Evolutionary conservation across 2,797 vertebrate species (phyloP).

Genomic region (Myiothlypis chrysogaster): DNA sequence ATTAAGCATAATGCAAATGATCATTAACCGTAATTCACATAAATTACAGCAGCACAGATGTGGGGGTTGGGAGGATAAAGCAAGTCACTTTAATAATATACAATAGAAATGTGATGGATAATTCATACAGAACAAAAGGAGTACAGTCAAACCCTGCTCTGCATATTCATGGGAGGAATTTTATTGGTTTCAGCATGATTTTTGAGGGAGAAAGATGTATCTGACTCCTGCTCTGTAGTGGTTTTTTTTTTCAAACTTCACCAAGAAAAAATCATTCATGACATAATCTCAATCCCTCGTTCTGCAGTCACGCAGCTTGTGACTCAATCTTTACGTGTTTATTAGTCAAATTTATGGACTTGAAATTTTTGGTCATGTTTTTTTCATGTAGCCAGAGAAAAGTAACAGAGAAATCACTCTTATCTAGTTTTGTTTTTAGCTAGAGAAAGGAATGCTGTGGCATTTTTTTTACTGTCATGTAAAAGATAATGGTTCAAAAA

Average conservation of each 20-base stretch:
- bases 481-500: neutral
- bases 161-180: conserved; percentile 22
- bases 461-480: neutral
- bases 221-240: neutral
- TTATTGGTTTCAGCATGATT: neutral
- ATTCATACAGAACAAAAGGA: conserved; percentile 43
- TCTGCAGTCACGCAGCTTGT: neutral
- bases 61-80: conserved; percentile 39
- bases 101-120: conserved; percentile 45
- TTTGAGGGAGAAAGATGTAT: neutral
- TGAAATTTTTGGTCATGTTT: neutral
- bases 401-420: neutral
- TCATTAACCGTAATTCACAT: conserved; percentile 56
- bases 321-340: neutral
- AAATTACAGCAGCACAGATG: conserved; percentile 62
- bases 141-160: neutral
- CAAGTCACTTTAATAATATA: conserved; percentile 50
- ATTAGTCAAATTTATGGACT: neutral
- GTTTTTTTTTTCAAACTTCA: neutral
- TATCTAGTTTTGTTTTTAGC: neutral
- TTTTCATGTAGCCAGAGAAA: neutral
- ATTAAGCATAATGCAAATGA: conserved; percentile 66
- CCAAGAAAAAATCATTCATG: neutral
- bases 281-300: accelerated
- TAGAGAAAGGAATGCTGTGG: neutral